A percentile compares a stretch with the other conserved stretches of the same genome.
These are phyloP conservation scores for Microctonus hyperodae DNA, from an alignment of 2,888 invertebrate species.

Conservation along the genomic window DNA sequence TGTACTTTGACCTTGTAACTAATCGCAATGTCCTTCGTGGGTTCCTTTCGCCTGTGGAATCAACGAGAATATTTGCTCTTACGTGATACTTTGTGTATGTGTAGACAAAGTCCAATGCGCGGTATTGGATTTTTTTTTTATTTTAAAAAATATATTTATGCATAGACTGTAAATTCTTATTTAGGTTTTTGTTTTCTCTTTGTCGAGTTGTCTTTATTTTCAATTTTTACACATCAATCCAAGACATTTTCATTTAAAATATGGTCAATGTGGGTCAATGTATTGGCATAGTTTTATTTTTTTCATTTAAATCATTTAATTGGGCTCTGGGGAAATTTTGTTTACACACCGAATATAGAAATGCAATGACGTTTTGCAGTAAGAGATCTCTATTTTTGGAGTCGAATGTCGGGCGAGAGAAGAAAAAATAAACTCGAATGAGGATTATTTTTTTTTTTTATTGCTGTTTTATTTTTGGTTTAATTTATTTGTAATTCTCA, in stretches of 20 bases:
- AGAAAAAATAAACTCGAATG: not conserved
- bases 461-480: not conserved
- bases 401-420: not conserved
- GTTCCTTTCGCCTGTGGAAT: not conserved
- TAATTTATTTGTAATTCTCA: not conserved
- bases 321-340: not conserved
- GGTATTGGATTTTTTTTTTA: not conserved
- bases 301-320: not conserved
- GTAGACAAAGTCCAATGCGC: not conserved
- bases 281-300: not conserved
- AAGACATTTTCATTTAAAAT: not conserved
- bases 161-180: not conserved
- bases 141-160: not conserved
- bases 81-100: not conserved
- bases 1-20: not conserved
- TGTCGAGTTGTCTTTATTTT: not conserved
- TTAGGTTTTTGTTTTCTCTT: not conserved
- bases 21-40: not conserved
- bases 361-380: not conserved
- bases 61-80: not conserved
- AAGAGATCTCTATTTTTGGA: not conserved
- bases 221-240: not conserved
- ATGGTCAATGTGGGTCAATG: constrained; percentile 3
- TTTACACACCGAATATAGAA: not conserved
- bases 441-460: not conserved